Percentiles rank a stretch among this genome's conserved stretches.
Conservation (phyloP, 2,888 invertebrate species). For the Linyphia triangularis region DNA sequence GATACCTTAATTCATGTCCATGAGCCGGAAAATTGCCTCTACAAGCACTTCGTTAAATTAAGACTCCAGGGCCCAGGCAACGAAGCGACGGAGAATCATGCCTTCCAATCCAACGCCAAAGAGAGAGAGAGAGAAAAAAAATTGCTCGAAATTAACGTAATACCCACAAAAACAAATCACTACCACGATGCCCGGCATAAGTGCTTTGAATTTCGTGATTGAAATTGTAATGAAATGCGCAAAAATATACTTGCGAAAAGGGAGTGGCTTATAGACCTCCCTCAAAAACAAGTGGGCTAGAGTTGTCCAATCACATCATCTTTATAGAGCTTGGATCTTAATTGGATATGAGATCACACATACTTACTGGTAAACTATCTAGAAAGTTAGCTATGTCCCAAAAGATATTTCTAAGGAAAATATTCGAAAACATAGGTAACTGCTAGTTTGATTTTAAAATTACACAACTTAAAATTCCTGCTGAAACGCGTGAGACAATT, state of each 20-base stretch:
- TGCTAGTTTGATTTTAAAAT: not conserved
- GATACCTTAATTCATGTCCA: slow-evolving; percentile 66
- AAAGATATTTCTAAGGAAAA: no score
- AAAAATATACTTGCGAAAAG: not conserved
- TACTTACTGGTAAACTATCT: no score
- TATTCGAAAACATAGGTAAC: not conserved
- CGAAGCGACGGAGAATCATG: not conserved
- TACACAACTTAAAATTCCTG: not conserved
- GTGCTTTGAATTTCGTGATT: slow-evolving; percentile 36
- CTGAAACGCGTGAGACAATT: no score
- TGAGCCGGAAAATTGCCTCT: slow-evolving; percentile 60
- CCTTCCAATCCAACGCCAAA: not conserved
- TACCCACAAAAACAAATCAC: slow-evolving; percentile 41
- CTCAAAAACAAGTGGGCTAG: not conserved
- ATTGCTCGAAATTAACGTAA: slow-evolving; percentile 40
- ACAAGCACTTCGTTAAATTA: slow-evolving; percentile 64
- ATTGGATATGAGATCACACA: not conserved
- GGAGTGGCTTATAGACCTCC: slow-evolving; percentile 10
- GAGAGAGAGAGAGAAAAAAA: no score
- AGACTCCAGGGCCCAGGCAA: slow-evolving; percentile 14
- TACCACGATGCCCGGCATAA: slow-evolving; percentile 6
- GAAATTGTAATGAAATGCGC: not conserved
- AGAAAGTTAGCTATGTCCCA: no score
- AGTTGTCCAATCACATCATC: slow-evolving; percentile 15
- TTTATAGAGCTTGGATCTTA: not conserved